These are phyloP conservation scores for Blera fallax DNA, from an alignment of 2,888 invertebrate species.

Conservation along the genomic window DNA sequence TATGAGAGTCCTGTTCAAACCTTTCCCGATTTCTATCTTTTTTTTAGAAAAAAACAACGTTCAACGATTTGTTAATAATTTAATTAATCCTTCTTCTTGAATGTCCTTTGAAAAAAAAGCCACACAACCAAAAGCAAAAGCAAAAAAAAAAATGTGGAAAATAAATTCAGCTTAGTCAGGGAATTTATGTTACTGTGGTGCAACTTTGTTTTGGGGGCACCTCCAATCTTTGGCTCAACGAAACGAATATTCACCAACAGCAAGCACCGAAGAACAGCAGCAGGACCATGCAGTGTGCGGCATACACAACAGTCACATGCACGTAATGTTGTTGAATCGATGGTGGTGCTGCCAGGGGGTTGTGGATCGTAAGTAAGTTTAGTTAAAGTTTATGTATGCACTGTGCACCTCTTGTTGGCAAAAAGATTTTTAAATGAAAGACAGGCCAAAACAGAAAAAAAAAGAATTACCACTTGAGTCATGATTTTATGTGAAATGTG, in stretches of 20 bases:
- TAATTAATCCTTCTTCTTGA: slow-evolving; percentile 43
- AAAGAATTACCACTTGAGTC: slow-evolving; percentile 64
- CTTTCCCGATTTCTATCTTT: background rate
- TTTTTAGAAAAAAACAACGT: background rate
- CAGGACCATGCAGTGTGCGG: slow-evolving; percentile 8
- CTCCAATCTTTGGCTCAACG: slow-evolving; percentile 57
- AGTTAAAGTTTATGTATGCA: slow-evolving; percentile 64
- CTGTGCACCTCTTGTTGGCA: slow-evolving; percentile 57
- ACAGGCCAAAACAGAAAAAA: slow-evolving; percentile 32
- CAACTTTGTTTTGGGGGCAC: slow-evolving; percentile 72
- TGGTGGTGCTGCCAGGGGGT: slow-evolving; percentile 23
- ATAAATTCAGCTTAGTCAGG: slow-evolving; percentile 72
- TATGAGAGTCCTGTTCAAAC: background rate
- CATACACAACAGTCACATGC: slow-evolving; percentile 18
- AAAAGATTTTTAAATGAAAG: slow-evolving; percentile 38
- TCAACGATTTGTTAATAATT: slow-evolving; percentile 30
- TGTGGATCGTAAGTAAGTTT: slow-evolving; percentile 53
- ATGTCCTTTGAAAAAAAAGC: background rate
- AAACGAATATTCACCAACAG: background rate
- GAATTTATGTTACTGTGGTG: slow-evolving; percentile 68
- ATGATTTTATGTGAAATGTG: slow-evolving; percentile 70
- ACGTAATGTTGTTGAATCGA: background rate
- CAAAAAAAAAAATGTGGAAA: slow-evolving; percentile 22
- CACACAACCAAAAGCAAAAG: background rate
- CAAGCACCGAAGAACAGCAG: slow-evolving; percentile 5